Percentiles rank a stretch among this genome's conserved stretches.
phyloP scores from a whole-genome alignment of 1,140 invertebrate genomes.

The Macrotrachela quadricornifera region DNA sequence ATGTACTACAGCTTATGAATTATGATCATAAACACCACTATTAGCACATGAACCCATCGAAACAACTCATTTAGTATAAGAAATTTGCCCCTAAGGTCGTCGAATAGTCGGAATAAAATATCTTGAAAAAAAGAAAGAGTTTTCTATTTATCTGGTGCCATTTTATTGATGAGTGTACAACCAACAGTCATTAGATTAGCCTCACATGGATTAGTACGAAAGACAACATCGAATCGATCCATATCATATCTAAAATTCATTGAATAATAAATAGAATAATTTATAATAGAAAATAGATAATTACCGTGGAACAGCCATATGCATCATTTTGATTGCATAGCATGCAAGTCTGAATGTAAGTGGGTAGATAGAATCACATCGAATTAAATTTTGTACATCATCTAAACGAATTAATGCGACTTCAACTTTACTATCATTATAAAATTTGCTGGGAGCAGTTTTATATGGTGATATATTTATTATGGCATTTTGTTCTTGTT shows the following conservation, averaged over 20 bases:
- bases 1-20: slow-evolving; percentile 77
- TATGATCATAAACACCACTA: slow-evolving; percentile 95
- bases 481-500: too few relatives aligned
- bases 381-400: slow-evolving; percentile 79
- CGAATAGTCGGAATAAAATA: neutral
- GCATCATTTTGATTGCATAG: slow-evolving; percentile 99
- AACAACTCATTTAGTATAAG: slow-evolving; percentile 81
- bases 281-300: too few relatives aligned
- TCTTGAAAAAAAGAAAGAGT: too few relatives aligned
- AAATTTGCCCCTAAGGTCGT: slow-evolving; percentile 53
- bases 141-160: slow-evolving; percentile 48
- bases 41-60: slow-evolving; percentile 99
- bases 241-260: slow-evolving; percentile 8
- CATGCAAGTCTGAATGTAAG: slow-evolving; percentile 87
- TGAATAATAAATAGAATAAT: too few relatives aligned
- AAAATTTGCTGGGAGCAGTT: too few relatives aligned
- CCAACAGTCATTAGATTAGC: slow-evolving; percentile 92
- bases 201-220: slow-evolving; percentile 70
- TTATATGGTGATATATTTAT: too few relatives aligned
- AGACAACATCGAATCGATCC: slow-evolving; percentile 67
- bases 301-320: slow-evolving; percentile 63
- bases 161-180: slow-evolving; percentile 94
- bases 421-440: slow-evolving; percentile 29
- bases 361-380: slow-evolving; percentile 74
- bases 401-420: slow-evolving; percentile 48